phyloP scores from a whole-genome alignment of 2,113 vertebrate species.

The Crocuta crocuta region DNA sequence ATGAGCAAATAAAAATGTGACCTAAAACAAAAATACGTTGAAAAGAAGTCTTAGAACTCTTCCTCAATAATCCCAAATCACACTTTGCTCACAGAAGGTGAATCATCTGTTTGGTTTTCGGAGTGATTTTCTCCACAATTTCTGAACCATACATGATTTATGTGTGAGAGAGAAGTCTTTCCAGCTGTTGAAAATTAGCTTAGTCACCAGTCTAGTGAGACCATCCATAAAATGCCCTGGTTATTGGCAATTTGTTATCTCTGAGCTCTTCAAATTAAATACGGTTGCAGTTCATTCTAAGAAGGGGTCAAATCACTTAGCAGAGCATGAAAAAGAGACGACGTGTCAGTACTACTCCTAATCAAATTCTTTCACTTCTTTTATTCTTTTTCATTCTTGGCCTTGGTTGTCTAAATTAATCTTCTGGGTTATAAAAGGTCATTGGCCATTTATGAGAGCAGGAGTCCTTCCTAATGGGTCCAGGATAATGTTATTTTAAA shows the following conservation, averaged over 20 bases:
- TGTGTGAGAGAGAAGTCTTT: background rate
- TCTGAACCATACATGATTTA: background rate
- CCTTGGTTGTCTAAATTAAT: slow-evolving; percentile 35
- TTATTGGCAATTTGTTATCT: slow-evolving; percentile 49
- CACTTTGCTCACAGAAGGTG: background rate
- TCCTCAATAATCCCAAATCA: background rate
- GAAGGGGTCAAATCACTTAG: slow-evolving; percentile 59
- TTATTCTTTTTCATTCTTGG: slow-evolving; percentile 29
- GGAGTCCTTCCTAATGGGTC: background rate
- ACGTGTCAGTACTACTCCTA: background rate
- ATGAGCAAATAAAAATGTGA: slow-evolving; percentile 22
- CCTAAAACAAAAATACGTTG: background rate
- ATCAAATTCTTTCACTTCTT: slow-evolving; percentile 47
- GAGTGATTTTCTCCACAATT: slow-evolving; percentile 34
- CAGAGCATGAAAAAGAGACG: slow-evolving; percentile 10
- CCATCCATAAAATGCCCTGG: slow-evolving; percentile 35
- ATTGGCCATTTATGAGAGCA: background rate
- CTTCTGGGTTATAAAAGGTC: slow-evolving; percentile 25
- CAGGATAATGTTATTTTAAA: slow-evolving; percentile 29
- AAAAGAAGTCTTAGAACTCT: background rate
- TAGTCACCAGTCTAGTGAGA: slow-evolving; percentile 42
- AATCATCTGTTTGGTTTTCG: background rate
- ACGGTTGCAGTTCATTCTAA: background rate
- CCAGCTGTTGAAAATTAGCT: slow-evolving; percentile 57
- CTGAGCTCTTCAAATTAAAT: slow-evolving; percentile 57